Conservation (phyloP, 2,888 invertebrate species). For the Sphinx pinastri region DNA sequence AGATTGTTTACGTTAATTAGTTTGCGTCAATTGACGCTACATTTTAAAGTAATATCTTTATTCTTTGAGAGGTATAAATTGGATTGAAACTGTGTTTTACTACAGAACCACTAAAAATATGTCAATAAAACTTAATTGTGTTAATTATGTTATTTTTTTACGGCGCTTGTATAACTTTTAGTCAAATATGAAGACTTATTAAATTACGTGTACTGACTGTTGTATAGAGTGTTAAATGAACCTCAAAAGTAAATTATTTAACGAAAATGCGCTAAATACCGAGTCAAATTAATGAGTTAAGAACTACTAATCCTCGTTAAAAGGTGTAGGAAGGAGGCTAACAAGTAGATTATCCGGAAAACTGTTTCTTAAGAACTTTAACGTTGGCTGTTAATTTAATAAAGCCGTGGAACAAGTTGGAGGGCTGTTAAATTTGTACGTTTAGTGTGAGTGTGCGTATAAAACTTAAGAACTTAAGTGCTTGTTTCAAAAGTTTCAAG, state of each 20-base stretch:
- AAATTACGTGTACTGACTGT: no score
- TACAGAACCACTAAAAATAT: no score
- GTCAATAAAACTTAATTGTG: no score
- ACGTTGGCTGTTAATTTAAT: conserved; percentile 44
- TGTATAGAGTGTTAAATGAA: conserved; percentile 1
- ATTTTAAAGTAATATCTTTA: no score
- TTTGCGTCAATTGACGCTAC: no score
- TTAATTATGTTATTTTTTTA: no score
- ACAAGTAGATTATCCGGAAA: conserved; percentile 35
- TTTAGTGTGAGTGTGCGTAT: conserved; percentile 32
- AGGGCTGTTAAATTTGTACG: conserved; percentile 40
- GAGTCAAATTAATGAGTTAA: conserved; percentile 29
- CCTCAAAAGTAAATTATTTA: not conserved
- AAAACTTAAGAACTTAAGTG: not conserved
- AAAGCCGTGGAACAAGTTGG: conserved; percentile 38
- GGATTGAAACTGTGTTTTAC: no score
- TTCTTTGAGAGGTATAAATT: no score
- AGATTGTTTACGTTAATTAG: no score
- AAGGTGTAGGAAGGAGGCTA: conserved; percentile 27
- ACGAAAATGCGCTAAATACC: conserved; percentile 9
- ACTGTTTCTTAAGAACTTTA: conserved; percentile 42
- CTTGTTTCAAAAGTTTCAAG: no score
- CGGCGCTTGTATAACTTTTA: not conserved
- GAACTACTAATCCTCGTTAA: conserved; percentile 31
- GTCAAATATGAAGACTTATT: no score